A percentile compares a stretch with the other conserved stretches of the same genome.
These are phyloP conservation scores for Notamacropus eugenii DNA, from an alignment of 2,797 vertebrate species.

Conservation along the genomic window DNA sequence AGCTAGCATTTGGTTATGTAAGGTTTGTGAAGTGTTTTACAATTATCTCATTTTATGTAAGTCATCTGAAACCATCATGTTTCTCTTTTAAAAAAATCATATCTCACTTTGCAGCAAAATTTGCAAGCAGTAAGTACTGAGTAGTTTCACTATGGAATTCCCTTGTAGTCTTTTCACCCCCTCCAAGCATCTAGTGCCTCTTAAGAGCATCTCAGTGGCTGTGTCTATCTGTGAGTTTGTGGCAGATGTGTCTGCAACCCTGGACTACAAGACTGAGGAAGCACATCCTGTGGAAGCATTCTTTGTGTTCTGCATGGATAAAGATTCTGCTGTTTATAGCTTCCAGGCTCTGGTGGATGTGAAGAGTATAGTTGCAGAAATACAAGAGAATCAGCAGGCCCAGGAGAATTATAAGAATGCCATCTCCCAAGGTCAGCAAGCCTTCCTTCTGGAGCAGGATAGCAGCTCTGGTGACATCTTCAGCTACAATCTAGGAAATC, in stretches of 20 bases:
- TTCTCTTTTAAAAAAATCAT: neutral
- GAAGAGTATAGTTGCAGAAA: slow-evolving; percentile 86
- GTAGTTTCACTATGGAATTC: too few relatives aligned
- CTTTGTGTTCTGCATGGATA: slow-evolving; percentile 90
- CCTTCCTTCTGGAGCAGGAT: slow-evolving; percentile 89
- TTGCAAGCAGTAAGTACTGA: too few relatives aligned
- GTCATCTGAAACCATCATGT: neutral
- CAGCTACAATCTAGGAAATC: slow-evolving; percentile 84
- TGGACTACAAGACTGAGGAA: slow-evolving; percentile 89
- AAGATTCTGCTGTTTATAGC: slow-evolving; percentile 89
- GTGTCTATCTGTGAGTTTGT: slow-evolving; percentile 81
- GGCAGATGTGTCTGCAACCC: slow-evolving; percentile 85
- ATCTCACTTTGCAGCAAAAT: too few relatives aligned
- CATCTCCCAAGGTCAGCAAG: slow-evolving; percentile 78
- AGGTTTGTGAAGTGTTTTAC: neutral
- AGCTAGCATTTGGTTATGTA: neutral
- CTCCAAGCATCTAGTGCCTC: slow-evolving; percentile 83
- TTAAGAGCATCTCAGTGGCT: neutral
- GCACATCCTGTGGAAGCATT: slow-evolving; percentile 85
- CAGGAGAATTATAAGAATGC: slow-evolving; percentile 70
- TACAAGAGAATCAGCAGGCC: slow-evolving; percentile 88
- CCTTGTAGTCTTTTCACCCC: too few relatives aligned
- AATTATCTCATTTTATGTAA: slow-evolving; percentile 18
- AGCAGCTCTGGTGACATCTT: slow-evolving; percentile 86
- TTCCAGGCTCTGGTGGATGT: slow-evolving; percentile 89